These are phyloP conservation scores for Phaonia tiefii DNA, from an alignment of 2,888 invertebrate genomes.

Conservation along the genomic window DNA sequence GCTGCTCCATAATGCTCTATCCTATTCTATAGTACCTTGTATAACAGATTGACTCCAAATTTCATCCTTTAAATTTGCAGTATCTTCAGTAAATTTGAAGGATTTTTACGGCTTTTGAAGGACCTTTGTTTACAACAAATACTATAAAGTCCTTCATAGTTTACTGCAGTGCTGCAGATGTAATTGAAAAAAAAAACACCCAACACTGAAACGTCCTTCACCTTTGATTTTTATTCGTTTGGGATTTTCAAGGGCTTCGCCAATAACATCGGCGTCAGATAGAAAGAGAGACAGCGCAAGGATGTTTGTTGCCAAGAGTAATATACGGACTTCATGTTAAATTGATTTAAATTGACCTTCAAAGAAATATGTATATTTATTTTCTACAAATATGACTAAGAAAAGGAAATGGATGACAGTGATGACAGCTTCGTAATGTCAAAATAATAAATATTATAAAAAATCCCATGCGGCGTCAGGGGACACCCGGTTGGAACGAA, in stretches of 20 bases:
- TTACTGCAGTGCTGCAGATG: slow-evolving; percentile 2
- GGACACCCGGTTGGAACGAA: too few relatives aligned
- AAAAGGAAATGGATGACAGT: too few relatives aligned
- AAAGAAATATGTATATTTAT: too few relatives aligned
- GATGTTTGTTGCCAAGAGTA: neutral
- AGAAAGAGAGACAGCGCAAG: neutral
- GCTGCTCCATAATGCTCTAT: neutral
- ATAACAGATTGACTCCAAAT: neutral
- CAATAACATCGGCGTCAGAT: neutral
- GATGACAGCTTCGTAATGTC: too few relatives aligned
- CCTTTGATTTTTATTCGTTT: neutral
- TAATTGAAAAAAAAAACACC: neutral
- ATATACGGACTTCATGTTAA: too few relatives aligned
- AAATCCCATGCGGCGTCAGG: too few relatives aligned
- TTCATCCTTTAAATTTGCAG: neutral
- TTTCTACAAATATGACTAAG: too few relatives aligned
- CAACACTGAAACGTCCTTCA: slow-evolving; percentile 14
- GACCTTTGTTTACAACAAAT: neutral
- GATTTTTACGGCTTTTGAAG: neutral
- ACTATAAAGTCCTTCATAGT: neutral
- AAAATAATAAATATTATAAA: too few relatives aligned
- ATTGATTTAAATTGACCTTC: too few relatives aligned
- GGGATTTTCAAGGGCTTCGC: slow-evolving; percentile 15
- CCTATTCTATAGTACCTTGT: neutral
- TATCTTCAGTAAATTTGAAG: neutral